Percentiles rank a stretch among this genome's conserved stretches.
Evolutionary conservation across 2,888 invertebrate species (phyloP).

Genomic region (Leptopilina syphax): DNA sequence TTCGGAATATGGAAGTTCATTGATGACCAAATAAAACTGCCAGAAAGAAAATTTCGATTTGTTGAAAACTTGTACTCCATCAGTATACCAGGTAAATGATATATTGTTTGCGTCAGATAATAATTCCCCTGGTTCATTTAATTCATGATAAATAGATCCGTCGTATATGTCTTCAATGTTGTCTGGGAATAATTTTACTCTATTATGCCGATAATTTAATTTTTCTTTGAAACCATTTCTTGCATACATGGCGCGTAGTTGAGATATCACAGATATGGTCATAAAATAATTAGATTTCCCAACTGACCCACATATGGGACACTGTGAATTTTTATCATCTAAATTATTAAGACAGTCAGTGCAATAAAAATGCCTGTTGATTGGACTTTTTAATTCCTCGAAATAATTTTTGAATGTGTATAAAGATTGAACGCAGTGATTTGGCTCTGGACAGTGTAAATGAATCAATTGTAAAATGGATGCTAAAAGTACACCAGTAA

Average conservation of each 20-base stretch:
- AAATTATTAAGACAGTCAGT: background rate
- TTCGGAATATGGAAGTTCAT: background rate
- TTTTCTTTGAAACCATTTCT: background rate
- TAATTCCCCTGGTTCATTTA: background rate
- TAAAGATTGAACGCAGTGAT: background rate
- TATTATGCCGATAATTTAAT: background rate
- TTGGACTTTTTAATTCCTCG: background rate
- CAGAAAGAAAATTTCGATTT: background rate
- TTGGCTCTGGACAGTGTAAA: background rate
- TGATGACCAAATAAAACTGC: background rate
- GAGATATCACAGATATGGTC: background rate
- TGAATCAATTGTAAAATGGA: background rate
- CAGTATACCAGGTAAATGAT: background rate
- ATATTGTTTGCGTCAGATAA: background rate
- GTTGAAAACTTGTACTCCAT: background rate
- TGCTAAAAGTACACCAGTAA: background rate
- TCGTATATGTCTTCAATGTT: constrained; percentile 5
- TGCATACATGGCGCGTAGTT: background rate
- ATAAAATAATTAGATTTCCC: background rate
- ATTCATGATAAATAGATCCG: background rate
- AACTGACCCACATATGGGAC: background rate
- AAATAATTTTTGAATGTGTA: background rate
- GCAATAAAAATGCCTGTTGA: background rate
- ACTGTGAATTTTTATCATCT: background rate
- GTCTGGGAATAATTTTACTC: background rate